Conservation (phyloP, 2,113 vertebrate genomes). For the Prunella himalayana region DNA sequence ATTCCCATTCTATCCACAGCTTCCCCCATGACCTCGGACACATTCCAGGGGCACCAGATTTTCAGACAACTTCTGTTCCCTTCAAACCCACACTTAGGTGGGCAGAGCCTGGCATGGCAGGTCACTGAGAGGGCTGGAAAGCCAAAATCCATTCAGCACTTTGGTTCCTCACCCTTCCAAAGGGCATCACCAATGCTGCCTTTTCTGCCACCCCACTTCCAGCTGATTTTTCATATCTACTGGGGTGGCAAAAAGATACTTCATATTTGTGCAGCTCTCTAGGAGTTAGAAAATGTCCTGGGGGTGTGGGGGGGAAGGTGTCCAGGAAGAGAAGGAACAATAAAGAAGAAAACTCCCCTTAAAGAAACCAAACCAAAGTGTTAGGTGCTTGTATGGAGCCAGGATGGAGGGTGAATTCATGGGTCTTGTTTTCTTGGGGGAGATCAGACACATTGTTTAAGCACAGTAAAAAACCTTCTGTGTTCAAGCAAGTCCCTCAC, state of each 20-base stretch:
- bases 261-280: neutral
- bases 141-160: neutral
- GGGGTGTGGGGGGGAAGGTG: neutral
- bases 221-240: neutral
- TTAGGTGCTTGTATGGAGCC: neutral
- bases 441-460: neutral
- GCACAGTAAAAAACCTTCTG: neutral
- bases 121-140: neutral
- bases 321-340: neutral
- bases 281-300: neutral
- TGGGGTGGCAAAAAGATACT: neutral
- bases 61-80: neutral
- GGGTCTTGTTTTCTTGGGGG: accelerated
- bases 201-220: neutral
- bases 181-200: neutral
- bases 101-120: neutral
- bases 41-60: neutral
- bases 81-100: neutral
- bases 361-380: neutral
- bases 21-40: neutral
- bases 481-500: neutral
- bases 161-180: neutral
- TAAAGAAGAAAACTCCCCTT: neutral
- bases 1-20: neutral
- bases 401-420: neutral